Evolutionary conservation across 1,140 invertebrate genomes (phyloP).

Genomic region (Coenobita brevimanus): DNA sequence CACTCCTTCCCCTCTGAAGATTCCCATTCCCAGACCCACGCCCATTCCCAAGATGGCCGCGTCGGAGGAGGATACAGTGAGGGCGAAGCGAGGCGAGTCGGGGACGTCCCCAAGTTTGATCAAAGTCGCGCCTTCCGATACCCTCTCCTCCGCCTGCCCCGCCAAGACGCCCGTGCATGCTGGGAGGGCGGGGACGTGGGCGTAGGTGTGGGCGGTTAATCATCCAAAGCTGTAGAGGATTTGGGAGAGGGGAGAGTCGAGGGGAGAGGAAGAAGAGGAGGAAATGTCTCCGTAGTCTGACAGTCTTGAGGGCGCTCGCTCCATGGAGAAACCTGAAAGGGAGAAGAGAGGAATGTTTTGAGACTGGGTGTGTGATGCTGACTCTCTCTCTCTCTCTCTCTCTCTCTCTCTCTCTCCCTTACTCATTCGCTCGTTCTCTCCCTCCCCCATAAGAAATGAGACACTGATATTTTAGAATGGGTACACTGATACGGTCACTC

Average conservation of each 20-base stretch:
- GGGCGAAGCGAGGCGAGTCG: slow-evolving; percentile 7
- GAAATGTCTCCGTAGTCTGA: slow-evolving; percentile 59
- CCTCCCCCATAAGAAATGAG: no score
- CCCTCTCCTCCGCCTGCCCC: background rate
- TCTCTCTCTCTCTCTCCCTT: no score
- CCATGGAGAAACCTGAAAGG: slow-evolving; percentile 40
- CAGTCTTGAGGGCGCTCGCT: slow-evolving; percentile 49
- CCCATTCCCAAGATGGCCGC: slow-evolving; percentile 54
- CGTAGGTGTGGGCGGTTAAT: slow-evolving; percentile 58
- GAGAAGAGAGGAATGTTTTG: background rate
- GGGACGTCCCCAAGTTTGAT: background rate
- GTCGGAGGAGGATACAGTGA: slow-evolving; percentile 27
- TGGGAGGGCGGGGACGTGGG: slow-evolving; percentile 26
- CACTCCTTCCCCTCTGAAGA: slow-evolving; percentile 22
- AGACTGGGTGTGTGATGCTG: no score
- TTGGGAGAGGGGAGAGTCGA: slow-evolving; percentile 56
- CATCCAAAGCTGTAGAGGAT: slow-evolving; percentile 64
- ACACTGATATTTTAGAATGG: no score
- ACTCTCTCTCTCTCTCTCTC: no score
- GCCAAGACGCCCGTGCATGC: background rate
- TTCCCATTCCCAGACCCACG: slow-evolving; percentile 47
- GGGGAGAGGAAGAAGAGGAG: slow-evolving; percentile 47
- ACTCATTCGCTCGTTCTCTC: no score
- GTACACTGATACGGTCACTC: no score
- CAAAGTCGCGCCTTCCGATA: background rate